Base-by-base conservation (phyloP, 2,888 invertebrate species). In the Geophilus truncorum region DNA sequence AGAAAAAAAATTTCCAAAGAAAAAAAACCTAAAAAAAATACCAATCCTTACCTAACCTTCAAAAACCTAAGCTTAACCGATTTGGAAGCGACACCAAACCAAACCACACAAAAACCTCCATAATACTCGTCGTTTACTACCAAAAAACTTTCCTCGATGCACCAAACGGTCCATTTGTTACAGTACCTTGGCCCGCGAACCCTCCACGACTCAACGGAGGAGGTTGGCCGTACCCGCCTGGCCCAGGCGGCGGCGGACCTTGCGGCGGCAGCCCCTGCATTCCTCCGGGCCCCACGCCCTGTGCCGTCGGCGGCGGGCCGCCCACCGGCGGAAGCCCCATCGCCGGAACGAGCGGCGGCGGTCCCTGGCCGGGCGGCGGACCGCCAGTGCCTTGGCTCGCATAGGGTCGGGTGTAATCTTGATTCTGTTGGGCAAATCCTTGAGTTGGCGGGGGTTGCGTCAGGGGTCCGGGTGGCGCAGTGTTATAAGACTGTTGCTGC, bases 101-200 rank as follows among this genome's bases (percentile, higher is more conserved):
- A 79, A 62, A 32, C 15, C n/a, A 23, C 57, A 23, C n/a, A n/a
- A n/a, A n/a, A n/a, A n/a, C n/a, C n/a, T n/a, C n/a, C n/a, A n/a
- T n/a, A n/a, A n/a, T n/a, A n/a, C n/a, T n/a, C n/a, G n/a, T n/a
- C 21, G 21, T 21, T 79, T 36, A 45, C 21, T 32, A 5, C 18
- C 4, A 6, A 36, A 45, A 51, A 62, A 28, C 30, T 77, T 32
- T 77, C 77, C 77, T 77, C 77, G 23, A 12, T 36, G 79, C 75
- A 36, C 62, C 30, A 62, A 62, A 23, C 15, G n/a, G 36, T 62
- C 62, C 32, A 34, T 18, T 70, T n/a, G 1, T 34, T 18, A 78
- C 15, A 81, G 81, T 80, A 82, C 82, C 82, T 82, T 82, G 82
- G 77, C 82, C 78, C 23, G 81, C 12, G 76, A 81, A 82, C 32